These are phyloP conservation scores for Cochlearius cochlearius DNA, from an alignment of 2,113 vertebrate species.

Conservation along the genomic window DNA sequence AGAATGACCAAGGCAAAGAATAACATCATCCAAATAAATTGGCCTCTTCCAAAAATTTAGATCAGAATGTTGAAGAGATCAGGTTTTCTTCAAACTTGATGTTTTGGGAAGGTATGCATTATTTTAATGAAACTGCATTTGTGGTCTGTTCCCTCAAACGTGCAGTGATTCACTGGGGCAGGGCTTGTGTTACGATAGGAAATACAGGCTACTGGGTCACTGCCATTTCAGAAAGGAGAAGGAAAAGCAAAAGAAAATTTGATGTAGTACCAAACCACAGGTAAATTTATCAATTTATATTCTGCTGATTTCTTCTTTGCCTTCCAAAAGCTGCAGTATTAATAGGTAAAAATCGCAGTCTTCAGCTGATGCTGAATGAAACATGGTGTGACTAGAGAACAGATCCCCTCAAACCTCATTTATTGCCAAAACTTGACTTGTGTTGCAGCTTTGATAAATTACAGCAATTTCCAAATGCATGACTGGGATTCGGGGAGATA, in stretches of 20 bases:
- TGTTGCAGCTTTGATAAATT: constrained; percentile 36
- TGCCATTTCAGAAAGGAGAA: neutral
- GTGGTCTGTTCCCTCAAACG: neutral
- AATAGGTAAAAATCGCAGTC: neutral
- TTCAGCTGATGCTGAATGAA: neutral
- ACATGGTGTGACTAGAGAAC: neutral
- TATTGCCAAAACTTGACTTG: constrained; percentile 2
- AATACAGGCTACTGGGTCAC: neutral
- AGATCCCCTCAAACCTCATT: neutral
- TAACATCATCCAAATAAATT: neutral
- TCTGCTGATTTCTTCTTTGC: neutral
- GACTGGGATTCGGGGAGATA: neutral
- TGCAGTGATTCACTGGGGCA: neutral
- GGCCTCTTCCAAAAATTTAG: neutral
- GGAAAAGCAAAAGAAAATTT: neutral
- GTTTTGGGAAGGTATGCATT: neutral
- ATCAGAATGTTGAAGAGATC: neutral
- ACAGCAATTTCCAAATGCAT: constrained; percentile 21
- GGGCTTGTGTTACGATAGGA: neutral
- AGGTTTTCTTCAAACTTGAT: neutral
- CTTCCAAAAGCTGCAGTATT: neutral
- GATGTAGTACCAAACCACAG: neutral
- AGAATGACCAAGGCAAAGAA: neutral
- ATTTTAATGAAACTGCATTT: neutral
- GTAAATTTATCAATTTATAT: neutral